These are phyloP conservation scores for Entelurus aequoreus DNA, from an alignment of 2,113 vertebrate genomes.

Conservation along the genomic window DNA sequence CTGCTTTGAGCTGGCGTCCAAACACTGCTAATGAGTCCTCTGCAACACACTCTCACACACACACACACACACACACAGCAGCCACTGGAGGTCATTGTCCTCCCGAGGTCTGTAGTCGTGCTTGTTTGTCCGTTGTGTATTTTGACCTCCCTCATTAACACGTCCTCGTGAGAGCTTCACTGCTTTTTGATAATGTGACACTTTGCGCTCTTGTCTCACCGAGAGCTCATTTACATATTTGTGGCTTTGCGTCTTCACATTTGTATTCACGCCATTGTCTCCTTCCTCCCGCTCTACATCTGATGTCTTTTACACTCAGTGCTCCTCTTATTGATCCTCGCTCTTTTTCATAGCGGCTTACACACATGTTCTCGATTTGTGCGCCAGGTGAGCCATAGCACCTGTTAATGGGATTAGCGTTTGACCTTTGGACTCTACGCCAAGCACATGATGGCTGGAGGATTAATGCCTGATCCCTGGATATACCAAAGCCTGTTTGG, in stretches of 20 bases:
- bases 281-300: constrained; percentile 15
- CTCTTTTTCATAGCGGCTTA: background rate
- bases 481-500: constrained; percentile 42
- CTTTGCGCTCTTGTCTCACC: constrained; percentile 27
- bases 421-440: constrained; percentile 28
- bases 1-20: constrained; percentile 41
- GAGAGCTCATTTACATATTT: constrained; percentile 20
- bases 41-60: constrained; percentile 14
- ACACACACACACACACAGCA: constrained; percentile 9
- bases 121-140: background rate
- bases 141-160: constrained; percentile 16
- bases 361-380: background rate
- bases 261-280: constrained; percentile 11
- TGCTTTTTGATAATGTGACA: constrained; percentile 27
- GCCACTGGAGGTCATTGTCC: constrained; percentile 67
- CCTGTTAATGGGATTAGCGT: constrained; percentile 43
- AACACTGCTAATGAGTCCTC: constrained; percentile 49
- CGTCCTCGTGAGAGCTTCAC: constrained; percentile 8
- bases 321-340: background rate
- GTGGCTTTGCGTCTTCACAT: constrained; percentile 17
- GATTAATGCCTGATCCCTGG: constrained; percentile 57
- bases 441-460: constrained; percentile 37
- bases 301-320: constrained; percentile 29
- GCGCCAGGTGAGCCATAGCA: constrained; percentile 26
- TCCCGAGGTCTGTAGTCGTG: constrained; percentile 18